Conservation (phyloP, 2,113 vertebrate genomes). For the Limnothrissa miodon region DNA sequence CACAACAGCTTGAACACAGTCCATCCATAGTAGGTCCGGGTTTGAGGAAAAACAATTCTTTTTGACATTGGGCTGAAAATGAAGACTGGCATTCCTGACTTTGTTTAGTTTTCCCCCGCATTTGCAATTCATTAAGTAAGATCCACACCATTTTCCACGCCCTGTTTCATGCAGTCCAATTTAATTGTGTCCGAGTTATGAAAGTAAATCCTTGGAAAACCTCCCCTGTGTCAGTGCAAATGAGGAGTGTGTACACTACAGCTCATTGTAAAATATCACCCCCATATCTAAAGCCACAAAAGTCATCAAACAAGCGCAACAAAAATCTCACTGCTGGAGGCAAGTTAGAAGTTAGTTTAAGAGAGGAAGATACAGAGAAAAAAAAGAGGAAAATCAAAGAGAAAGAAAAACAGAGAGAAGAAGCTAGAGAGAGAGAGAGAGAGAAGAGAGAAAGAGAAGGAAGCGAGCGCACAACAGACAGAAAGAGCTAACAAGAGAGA, state of each 20-base stretch:
- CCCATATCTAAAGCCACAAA: background rate
- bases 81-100: background rate
- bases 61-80: background rate
- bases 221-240: background rate
- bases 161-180: background rate
- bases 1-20: background rate
- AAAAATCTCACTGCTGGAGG: slow-evolving; percentile 10
- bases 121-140: background rate
- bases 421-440: background rate
- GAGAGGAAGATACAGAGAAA: no score
- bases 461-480: no score
- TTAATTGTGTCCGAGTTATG: background rate
- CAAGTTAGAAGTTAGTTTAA: background rate
- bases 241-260: background rate
- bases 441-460: background rate
- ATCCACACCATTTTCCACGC: background rate
- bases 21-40: background rate
- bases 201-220: slow-evolving; percentile 14
- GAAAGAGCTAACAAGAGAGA: background rate
- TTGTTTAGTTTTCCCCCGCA: background rate
- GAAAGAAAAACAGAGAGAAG: no score
- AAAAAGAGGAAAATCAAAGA: background rate
- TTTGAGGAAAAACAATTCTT: no score
- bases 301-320: slow-evolving; percentile 2
- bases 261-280: background rate